Conservation (phyloP, 2,797 vertebrate genomes). For the Helostoma temminkii region DNA sequence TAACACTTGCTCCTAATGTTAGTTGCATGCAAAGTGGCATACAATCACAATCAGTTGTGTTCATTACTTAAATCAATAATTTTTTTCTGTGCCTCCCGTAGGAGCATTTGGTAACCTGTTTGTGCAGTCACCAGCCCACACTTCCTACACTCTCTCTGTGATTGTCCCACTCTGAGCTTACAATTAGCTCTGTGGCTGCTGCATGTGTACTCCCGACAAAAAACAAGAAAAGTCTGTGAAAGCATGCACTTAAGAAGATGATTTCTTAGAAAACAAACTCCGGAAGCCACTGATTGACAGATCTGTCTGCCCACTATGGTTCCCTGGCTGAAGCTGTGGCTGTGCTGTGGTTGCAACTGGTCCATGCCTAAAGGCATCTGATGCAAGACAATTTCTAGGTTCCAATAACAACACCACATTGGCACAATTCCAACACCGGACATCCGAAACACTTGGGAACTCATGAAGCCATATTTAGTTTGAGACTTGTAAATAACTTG, state of each 20-base stretch:
- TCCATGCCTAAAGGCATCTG: constrained; percentile 73
- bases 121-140: constrained; percentile 51
- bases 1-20: neutral
- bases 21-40: constrained; percentile 1
- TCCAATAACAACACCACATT: constrained; percentile 76
- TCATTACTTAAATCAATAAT: constrained; percentile 22
- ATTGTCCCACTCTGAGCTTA: constrained; percentile 56
- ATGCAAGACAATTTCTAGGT: constrained; percentile 77
- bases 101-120: constrained; percentile 23
- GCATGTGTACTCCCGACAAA: constrained; percentile 55
- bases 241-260: constrained; percentile 75
- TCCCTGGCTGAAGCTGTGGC: constrained; percentile 74
- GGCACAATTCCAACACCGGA: constrained; percentile 77
- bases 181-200: constrained; percentile 75
- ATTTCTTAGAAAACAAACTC: constrained; percentile 79
- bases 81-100: constrained; percentile 26
- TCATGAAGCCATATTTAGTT: constrained; percentile 73
- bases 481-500: constrained; percentile 71
- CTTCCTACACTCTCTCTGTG: constrained; percentile 44
- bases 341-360: constrained; percentile 66
- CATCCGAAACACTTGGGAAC: constrained; percentile 76
- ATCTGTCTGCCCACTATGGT: constrained; percentile 81
- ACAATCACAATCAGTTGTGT: too few species aligned
- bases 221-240: constrained; percentile 50
- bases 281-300: constrained; percentile 82